Evolutionary conservation across 2,888 invertebrate species (phyloP), one percentile per base, ranked within the genome.

Genomic region (Mallateleia sp.): DNA sequence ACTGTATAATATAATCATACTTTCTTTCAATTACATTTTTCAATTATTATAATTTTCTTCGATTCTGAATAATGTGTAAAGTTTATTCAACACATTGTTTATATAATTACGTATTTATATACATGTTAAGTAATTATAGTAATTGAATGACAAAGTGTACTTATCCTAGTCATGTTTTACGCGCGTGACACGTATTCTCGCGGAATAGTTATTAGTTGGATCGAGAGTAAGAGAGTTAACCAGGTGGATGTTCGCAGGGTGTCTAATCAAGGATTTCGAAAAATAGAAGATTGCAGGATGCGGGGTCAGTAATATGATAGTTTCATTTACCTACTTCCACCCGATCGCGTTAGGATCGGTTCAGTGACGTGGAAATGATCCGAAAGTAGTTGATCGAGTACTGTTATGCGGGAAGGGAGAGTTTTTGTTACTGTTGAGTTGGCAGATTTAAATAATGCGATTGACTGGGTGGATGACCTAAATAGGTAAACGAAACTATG

Each of bases 311-410:
- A 82, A 82, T 74, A 74, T 38, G 81, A 82, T 74, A 58, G 56
- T 83, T 77, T 83, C 62, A 83, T 83, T 77, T 83, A 77, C 83
- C 83, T 83, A 83, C 69, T 83, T 83, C 83, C 69, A 83, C 45
- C 25, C 66, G 77, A 83, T 82, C 74, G 67, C 82, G 75, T 52
- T 52, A n/a, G 18, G 52, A 75, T 71, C 47, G 64, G 50, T 15
- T 69, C 82, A 75, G 62, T 69, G 75, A 47, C 62, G 75, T 75
- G 75, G 82, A 82, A 82, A 69, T 82, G 82, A 82, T 75, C 60
- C 24, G 62, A 69, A 67, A 58, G 69, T 32, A 67, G 66, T 74
- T 67, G 67, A 60, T 80, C n/a, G 45, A 64, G 72, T 80, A 80
- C 80, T 72, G 80, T 80, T 80, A 80, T 60, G 15, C 25, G 79